These are phyloP conservation scores for Tupaia chinensis DNA, from an alignment of 2,113 vertebrate genomes.

Conservation along the genomic window DNA sequence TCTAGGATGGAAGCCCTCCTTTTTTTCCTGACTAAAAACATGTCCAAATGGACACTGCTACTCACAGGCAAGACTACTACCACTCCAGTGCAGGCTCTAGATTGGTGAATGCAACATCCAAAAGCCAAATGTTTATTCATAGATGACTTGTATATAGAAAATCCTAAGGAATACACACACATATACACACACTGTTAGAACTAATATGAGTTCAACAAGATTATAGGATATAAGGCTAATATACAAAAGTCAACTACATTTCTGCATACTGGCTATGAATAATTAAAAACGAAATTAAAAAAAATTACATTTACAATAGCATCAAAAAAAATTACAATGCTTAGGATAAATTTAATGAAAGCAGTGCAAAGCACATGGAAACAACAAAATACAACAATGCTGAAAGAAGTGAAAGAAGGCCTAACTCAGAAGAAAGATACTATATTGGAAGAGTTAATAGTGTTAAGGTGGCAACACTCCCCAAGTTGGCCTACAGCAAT, in stretches of 20 bases:
- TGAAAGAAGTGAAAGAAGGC: neutral
- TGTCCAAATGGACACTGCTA: neutral
- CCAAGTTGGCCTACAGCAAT: neutral
- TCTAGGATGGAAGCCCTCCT: neutral
- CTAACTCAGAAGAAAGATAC: neutral
- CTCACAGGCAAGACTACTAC: neutral
- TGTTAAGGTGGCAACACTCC: neutral
- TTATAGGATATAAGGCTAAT: neutral
- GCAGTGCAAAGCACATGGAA: neutral
- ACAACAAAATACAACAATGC: neutral
- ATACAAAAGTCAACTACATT: neutral
- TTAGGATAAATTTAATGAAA: constrained; percentile 15
- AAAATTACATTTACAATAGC: constrained; percentile 10
- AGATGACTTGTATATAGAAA: constrained; percentile 35
- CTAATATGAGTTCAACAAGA: constrained; percentile 23
- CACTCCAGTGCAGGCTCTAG: neutral
- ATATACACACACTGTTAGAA: neutral
- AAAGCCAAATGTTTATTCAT: neutral
- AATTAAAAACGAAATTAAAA: constrained; percentile 42
- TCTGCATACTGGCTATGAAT: neutral
- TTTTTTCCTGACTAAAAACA: neutral
- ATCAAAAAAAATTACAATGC: constrained; percentile 10
- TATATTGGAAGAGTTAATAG: neutral
- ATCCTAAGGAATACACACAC: neutral
- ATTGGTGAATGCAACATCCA: neutral